Evolutionary conservation across 2,888 invertebrate genomes (phyloP).

Genomic region (Drosophila borealis): DNA sequence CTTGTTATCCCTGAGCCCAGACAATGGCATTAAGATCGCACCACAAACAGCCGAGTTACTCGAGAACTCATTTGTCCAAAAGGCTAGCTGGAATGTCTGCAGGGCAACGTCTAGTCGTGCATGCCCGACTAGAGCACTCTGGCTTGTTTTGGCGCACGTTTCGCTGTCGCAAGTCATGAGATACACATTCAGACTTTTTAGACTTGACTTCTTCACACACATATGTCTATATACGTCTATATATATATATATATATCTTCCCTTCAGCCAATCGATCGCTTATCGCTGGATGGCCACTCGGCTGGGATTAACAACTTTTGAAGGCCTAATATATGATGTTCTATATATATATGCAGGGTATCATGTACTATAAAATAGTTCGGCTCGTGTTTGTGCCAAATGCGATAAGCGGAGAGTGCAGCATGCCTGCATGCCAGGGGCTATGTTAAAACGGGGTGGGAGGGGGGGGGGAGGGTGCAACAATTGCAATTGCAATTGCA

Average conservation of each 20-base stretch:
- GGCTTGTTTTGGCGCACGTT: slow-evolving; percentile 39
- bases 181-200: slow-evolving; percentile 61
- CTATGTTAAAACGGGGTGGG: no score
- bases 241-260: background rate
- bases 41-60: no score
- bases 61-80: no score
- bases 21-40: no score
- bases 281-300: slow-evolving; percentile 50
- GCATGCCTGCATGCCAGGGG: slow-evolving; percentile 33
- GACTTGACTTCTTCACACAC: slow-evolving; percentile 42
- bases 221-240: background rate
- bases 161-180: slow-evolving; percentile 42
- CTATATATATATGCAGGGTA: background rate
- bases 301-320: slow-evolving; percentile 54
- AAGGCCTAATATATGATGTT: slow-evolving; percentile 27
- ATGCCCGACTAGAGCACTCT: background rate
- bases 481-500: slow-evolving; percentile 34
- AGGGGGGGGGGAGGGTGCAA: background rate
- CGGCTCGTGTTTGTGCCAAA: background rate
- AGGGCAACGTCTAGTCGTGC: no score
- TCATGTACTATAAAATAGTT: slow-evolving; percentile 1
- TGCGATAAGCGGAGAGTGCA: slow-evolving; percentile 37
- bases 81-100: no score
- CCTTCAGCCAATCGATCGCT: slow-evolving; percentile 61
- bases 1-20: no score